Conservation (phyloP, 2,888 invertebrate genomes). For the Meghimatium bilineatum region DNA sequence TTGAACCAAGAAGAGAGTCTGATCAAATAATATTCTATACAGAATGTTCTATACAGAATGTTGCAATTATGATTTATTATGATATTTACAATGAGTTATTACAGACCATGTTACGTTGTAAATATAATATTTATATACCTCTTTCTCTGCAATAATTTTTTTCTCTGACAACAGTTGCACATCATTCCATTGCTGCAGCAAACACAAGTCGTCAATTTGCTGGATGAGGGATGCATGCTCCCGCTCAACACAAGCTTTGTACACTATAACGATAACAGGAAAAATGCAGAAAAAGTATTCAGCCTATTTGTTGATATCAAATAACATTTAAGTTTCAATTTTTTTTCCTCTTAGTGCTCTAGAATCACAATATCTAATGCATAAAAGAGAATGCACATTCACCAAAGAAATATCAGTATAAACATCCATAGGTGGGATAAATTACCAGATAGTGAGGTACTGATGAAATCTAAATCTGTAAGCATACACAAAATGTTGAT, state of each 20-base stretch:
- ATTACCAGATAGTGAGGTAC: no score
- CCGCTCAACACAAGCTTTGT: constrained; percentile 47
- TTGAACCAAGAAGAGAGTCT: no score
- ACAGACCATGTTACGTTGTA: no score
- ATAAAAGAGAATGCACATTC: no score
- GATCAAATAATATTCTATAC: no score
- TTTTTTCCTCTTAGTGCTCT: background rate
- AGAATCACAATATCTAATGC: background rate
- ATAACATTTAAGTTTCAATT: background rate
- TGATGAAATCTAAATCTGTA: no score
- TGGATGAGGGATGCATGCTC: constrained; percentile 42
- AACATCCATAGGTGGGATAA: no score
- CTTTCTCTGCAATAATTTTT: constrained; percentile 49
- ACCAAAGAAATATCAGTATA: no score
- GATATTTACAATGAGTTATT: no score
- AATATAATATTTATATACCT: constrained; percentile 36
- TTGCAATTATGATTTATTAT: no score
- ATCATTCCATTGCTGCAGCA: constrained; percentile 36
- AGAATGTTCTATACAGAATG: no score
- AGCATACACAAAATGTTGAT: no score
- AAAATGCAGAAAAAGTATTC: background rate
- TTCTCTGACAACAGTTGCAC: constrained; percentile 39
- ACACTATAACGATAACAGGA: constrained; percentile 24
- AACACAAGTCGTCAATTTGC: constrained; percentile 37
- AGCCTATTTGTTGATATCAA: background rate